Conservation (phyloP, 2,888 invertebrate genomes). For the Empis stercorea region DNA sequence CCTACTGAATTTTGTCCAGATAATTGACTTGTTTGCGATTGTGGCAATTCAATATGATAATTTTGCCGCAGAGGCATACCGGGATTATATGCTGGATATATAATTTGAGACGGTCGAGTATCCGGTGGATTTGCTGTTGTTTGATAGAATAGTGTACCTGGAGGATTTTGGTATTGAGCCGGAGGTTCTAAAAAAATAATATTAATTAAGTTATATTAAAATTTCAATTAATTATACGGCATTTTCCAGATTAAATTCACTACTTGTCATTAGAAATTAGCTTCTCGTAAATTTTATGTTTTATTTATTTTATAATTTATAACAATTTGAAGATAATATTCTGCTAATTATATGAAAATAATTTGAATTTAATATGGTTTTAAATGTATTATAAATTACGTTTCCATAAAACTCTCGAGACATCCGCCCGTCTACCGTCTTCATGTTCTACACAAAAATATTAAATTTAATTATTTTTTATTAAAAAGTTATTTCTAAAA, state of each 20-base stretch:
- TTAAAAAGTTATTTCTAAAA: background rate
- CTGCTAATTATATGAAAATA: too few species aligned
- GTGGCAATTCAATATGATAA: slow-evolving; percentile 30
- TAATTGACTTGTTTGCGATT: slow-evolving; percentile 15
- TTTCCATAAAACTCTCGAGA: slow-evolving; percentile 75
- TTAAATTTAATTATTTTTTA: slow-evolving; percentile 19
- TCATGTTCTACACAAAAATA: slow-evolving; percentile 48
- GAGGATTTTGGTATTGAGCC: slow-evolving; percentile 38
- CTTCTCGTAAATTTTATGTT: too few species aligned
- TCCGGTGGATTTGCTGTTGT: slow-evolving; percentile 37
- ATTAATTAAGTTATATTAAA: too few species aligned
- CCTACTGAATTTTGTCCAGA: slow-evolving; percentile 18
- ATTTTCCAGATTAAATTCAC: too few species aligned
- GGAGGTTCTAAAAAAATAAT: slow-evolving; percentile 35
- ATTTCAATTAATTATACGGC: too few species aligned
- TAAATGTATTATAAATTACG: slow-evolving; percentile 48
- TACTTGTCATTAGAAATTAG: too few species aligned
- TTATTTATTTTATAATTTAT: too few species aligned
- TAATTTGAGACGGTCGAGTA: slow-evolving; percentile 24
- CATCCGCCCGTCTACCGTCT: slow-evolving; percentile 67
- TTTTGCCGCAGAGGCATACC: slow-evolving; percentile 28
- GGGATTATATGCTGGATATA: slow-evolving; percentile 26
- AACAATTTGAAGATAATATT: too few species aligned
- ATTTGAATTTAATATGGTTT: background rate
- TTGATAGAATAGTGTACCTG: slow-evolving; percentile 40